Evolutionary conservation across 2,797 vertebrate species (phyloP).

Genomic region (Netta rufina): DNA sequence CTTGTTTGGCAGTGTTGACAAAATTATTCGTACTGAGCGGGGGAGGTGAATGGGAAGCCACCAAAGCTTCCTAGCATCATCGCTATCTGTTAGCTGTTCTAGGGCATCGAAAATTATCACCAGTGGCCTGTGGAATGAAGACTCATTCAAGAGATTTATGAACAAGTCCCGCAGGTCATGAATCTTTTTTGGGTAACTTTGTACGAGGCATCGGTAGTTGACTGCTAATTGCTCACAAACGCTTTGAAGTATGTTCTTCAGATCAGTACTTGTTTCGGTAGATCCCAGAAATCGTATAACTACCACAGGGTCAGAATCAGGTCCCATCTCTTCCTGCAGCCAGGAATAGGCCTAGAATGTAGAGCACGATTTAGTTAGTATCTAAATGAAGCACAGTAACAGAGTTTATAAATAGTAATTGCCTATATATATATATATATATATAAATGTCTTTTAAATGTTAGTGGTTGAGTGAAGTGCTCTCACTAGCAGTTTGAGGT

Average conservation of each 20-base stretch:
- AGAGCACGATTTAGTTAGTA: slow-evolving; percentile 52
- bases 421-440: neutral
- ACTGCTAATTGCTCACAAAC: slow-evolving; percentile 96
- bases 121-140: slow-evolving; percentile 91
- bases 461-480: neutral
- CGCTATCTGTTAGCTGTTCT: slow-evolving; percentile 93
- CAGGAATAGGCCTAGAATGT: slow-evolving; percentile 91
- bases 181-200: slow-evolving; percentile 96
- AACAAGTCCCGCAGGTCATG: slow-evolving; percentile 95
- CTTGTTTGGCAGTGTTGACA: slow-evolving; percentile 97
- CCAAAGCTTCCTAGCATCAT: slow-evolving; percentile 97
- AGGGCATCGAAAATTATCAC: slow-evolving; percentile 94
- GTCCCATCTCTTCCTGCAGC: slow-evolving; percentile 94
- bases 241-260: slow-evolving; percentile 93
- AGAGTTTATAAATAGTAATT: neutral
- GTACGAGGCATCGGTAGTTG: slow-evolving; percentile 95
- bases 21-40: slow-evolving; percentile 91
- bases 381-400: neutral
- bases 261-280: slow-evolving; percentile 89
- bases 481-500: neutral
- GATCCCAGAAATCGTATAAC: slow-evolving; percentile 94
- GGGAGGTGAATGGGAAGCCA: slow-evolving; percentile 97
- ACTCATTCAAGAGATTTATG: slow-evolving; percentile 93
- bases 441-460: neutral
- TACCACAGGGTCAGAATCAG: slow-evolving; percentile 94